Evolutionary conservation across 2,797 vertebrate species (phyloP).

Genomic region (Borostomias antarcticus): DNA sequence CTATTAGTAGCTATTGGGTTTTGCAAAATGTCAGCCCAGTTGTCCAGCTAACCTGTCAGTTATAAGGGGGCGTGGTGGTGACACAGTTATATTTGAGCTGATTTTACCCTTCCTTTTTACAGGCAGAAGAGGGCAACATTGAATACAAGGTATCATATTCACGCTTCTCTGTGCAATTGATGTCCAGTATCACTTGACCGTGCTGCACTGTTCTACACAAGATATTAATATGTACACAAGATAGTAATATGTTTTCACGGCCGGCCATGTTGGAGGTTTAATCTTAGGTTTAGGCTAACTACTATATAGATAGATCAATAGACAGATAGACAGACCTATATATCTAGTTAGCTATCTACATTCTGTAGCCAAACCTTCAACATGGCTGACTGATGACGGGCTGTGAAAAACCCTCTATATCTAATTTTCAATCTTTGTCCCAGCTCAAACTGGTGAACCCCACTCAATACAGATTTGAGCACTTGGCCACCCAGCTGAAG

Average conservation of each 20-base stretch:
- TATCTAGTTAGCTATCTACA: not conserved
- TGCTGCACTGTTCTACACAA: not conserved
- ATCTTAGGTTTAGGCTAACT: no score
- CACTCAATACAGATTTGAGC: slow-evolving; percentile 94
- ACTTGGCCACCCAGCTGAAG: slow-evolving; percentile 96
- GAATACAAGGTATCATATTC: slow-evolving; percentile 89
- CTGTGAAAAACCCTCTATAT: not conserved
- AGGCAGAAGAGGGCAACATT: slow-evolving; percentile 98
- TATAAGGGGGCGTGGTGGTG: not conserved
- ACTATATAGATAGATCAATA: slow-evolving; percentile 5
- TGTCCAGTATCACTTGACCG: not conserved
- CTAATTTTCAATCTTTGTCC: not conserved
- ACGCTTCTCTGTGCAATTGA: not conserved
- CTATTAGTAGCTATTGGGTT: not conserved
- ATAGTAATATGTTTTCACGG: no score
- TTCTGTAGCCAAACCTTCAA: not conserved
- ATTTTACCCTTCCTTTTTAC: slow-evolving; percentile 43
- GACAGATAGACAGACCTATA: not conserved
- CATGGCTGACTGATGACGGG: not conserved
- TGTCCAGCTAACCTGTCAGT: not conserved
- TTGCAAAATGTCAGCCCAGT: not conserved
- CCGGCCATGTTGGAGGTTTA: no score
- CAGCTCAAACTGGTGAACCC: slow-evolving; percentile 96
- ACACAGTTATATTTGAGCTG: slow-evolving; percentile 11
- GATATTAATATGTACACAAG: no score